These are phyloP conservation scores for Ptychoptera contaminata DNA, from an alignment of 2,888 invertebrate genomes.

Conservation along the genomic window DNA sequence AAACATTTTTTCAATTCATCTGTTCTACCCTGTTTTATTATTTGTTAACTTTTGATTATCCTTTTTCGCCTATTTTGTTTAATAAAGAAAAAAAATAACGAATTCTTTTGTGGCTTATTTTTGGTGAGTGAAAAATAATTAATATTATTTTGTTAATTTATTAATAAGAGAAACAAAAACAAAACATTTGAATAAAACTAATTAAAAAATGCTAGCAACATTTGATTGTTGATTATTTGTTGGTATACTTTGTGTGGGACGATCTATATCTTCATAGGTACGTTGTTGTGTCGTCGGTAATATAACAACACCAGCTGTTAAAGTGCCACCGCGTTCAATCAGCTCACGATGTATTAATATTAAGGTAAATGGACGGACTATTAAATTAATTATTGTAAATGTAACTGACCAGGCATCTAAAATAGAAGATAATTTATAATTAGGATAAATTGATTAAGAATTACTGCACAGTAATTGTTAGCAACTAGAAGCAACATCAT, in stretches of 20 bases:
- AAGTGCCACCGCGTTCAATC: conserved; percentile 24
- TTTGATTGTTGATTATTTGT: conserved; percentile 16
- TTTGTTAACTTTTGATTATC: too few relatives aligned
- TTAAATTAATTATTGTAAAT: conserved; percentile 27
- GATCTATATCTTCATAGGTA: conserved; percentile 30
- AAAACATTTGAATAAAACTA: too few relatives aligned
- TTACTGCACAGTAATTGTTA: background rate
- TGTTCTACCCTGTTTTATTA: too few relatives aligned
- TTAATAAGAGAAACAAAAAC: too few relatives aligned
- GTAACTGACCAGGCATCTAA: conserved; percentile 28
- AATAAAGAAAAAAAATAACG: too few relatives aligned
- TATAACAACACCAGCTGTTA: conserved; percentile 21
- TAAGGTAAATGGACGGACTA: conserved; percentile 25
- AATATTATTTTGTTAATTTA: too few relatives aligned
- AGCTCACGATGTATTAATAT: conserved; percentile 27
- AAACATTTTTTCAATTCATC: too few relatives aligned
- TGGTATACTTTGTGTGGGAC: conserved; percentile 27
- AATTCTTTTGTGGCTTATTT: too few relatives aligned
- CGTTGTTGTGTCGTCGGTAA: conserved; percentile 27
- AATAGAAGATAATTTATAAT: conserved; percentile 5
- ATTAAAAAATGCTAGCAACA: too few relatives aligned
- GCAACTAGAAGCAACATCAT: too few relatives aligned
- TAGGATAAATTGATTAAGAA: background rate
- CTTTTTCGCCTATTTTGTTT: too few relatives aligned
- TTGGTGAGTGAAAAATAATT: too few relatives aligned